phyloP scores from a whole-genome alignment of 2,888 invertebrate genomes.

The Ochropleura leucogaster region DNA sequence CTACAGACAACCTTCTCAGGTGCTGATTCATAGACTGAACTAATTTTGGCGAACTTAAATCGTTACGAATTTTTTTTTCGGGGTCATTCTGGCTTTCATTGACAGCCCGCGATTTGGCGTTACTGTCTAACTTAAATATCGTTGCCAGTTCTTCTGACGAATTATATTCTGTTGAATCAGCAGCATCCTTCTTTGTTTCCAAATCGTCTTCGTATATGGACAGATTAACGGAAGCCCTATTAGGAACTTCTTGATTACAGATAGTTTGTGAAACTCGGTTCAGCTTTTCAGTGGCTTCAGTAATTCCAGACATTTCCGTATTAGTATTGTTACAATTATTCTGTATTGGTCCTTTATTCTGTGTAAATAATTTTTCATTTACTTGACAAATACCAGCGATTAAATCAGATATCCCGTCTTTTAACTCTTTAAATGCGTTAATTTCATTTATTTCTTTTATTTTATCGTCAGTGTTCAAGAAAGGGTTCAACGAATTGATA shows the following conservation, averaged over 20 bases:
- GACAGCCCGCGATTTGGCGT: constrained; percentile 66
- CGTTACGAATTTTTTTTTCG: constrained; percentile 76
- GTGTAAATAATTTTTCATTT: constrained; percentile 85
- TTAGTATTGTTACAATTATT: constrained; percentile 65
- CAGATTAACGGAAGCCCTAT: constrained; percentile 83
- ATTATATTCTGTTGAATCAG: constrained; percentile 91
- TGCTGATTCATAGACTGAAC: constrained; percentile 87
- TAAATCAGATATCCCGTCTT: constrained; percentile 88
- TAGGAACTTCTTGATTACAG: constrained; percentile 72
- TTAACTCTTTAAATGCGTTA: constrained; percentile 87
- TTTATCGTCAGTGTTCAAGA: constrained; percentile 81
- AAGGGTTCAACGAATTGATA: constrained; percentile 83
- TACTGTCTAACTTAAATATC: constrained; percentile 89
- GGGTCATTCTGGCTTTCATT: constrained; percentile 69
- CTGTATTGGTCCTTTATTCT: constrained; percentile 71
- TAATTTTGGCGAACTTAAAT: constrained; percentile 87
- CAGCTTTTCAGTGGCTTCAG: constrained; percentile 81
- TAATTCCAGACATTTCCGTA: constrained; percentile 73
- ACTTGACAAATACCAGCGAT: constrained; percentile 89
- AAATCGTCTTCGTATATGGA: constrained; percentile 87
- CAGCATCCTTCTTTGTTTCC: constrained; percentile 82
- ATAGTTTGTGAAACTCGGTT: constrained; percentile 77
- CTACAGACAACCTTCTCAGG: constrained; percentile 84
- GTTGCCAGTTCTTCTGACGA: constrained; percentile 92
- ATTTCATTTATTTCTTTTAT: constrained; percentile 86